These are phyloP conservation scores for Pseudochaenichthys georgianus DNA, from an alignment of 2,797 vertebrate species.

Conservation along the genomic window DNA sequence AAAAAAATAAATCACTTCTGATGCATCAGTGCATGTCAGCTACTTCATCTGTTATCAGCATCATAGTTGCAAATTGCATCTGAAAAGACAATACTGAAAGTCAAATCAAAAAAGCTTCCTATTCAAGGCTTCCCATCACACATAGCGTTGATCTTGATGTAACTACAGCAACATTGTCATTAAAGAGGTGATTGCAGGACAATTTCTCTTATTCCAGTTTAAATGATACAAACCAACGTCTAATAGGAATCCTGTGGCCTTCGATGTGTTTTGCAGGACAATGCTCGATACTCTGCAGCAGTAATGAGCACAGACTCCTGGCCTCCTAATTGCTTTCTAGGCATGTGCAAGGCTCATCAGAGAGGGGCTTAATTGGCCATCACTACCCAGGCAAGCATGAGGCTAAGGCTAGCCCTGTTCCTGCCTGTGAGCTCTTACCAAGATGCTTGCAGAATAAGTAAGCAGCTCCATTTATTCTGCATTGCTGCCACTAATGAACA, in stretches of 20 bases:
- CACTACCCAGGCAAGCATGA: conserved; percentile 80
- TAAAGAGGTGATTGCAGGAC: conserved; percentile 30
- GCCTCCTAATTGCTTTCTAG: conserved; percentile 82
- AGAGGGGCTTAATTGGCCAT: conserved; percentile 86
- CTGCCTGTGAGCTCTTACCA: conserved; percentile 65
- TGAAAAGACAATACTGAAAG: conserved; percentile 69
- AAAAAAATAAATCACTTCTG: conserved; percentile 69
- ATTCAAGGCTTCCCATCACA: conserved; percentile 10
- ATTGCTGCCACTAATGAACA: conserved; percentile 79
- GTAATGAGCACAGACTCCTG: conserved; percentile 82
- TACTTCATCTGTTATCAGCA: conserved; percentile 71
- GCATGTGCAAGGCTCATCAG: conserved; percentile 82
- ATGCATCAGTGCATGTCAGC: conserved; percentile 69
- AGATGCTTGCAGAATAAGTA: conserved; percentile 76
- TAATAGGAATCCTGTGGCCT: conserved; percentile 65
- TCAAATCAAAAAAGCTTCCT: conserved; percentile 62
- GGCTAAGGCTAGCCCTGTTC: conserved; percentile 73
- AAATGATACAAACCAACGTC: conserved; percentile 60
- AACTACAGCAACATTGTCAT: conserved; percentile 16
- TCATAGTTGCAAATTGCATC: conserved; percentile 74
- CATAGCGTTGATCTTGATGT: not conserved
- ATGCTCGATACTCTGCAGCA: conserved; percentile 61
- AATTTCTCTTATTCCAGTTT: conserved; percentile 44
- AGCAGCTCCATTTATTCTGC: conserved; percentile 80
- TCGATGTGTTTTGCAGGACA: conserved; percentile 61